Percentiles rank a stretch among this genome's conserved stretches.
These are phyloP conservation scores for Zootermopsis nevadensis DNA, from an alignment of 2,888 invertebrate species.

Conservation along the genomic window DNA sequence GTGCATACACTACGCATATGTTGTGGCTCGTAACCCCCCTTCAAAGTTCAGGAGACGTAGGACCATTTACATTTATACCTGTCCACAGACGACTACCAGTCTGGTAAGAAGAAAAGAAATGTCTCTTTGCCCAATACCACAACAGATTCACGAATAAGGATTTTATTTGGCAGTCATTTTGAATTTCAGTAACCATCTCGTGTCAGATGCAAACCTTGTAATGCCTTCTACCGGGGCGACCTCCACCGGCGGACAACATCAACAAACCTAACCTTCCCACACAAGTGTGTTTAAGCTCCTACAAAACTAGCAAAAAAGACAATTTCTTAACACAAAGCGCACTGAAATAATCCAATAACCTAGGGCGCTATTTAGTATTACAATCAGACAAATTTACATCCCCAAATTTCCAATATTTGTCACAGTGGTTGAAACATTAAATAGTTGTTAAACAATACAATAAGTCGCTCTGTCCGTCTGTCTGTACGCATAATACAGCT, in stretches of 20 bases:
- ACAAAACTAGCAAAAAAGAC: too few species aligned
- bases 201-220: slow-evolving; percentile 13
- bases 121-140: slow-evolving; percentile 46
- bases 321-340: too few species aligned
- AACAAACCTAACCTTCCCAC: too few species aligned
- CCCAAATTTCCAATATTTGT: too few species aligned
- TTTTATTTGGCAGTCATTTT: slow-evolving; percentile 45
- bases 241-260: neutral
- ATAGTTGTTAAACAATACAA: too few species aligned
- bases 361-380: too few species aligned
- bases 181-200: slow-evolving; percentile 41
- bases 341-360: too few species aligned
- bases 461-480: too few species aligned
- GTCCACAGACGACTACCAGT: neutral
- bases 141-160: slow-evolving; percentile 47
- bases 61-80: slow-evolving; percentile 16
- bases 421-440: too few species aligned
- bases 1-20: neutral
- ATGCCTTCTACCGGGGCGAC: neutral
- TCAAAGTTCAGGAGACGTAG: neutral
- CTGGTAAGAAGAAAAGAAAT: slow-evolving; percentile 37
- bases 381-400: too few species aligned
- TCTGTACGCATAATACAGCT: too few species aligned
- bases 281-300: too few species aligned
- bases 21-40: neutral